phyloP scores from a whole-genome alignment of 2,888 invertebrate species.

The Cylindroiulus punctatus region DNA sequence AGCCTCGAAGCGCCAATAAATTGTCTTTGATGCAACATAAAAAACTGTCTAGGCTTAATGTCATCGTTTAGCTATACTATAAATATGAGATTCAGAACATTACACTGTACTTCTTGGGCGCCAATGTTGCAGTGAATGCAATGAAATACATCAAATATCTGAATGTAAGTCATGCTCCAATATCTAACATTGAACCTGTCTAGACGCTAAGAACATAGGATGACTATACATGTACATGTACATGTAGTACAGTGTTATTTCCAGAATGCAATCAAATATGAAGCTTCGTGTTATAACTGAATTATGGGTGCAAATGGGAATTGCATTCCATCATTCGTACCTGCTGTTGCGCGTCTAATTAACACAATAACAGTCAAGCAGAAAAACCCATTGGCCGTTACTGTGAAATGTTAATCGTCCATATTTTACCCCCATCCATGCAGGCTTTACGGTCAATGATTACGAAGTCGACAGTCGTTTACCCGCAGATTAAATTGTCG shows the following conservation, averaged over 20 bases:
- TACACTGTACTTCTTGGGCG: not conserved
- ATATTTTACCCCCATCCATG: not conserved
- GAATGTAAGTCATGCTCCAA: too few relatives aligned
- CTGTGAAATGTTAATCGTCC: not conserved
- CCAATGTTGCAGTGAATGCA: not conserved
- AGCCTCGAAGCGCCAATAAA: too few relatives aligned
- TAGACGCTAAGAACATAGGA: too few relatives aligned
- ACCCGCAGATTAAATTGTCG: not conserved
- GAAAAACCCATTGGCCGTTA: not conserved
- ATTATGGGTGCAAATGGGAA: not conserved
- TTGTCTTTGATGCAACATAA: too few relatives aligned
- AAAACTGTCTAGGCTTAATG: too few relatives aligned
- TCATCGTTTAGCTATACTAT: too few relatives aligned
- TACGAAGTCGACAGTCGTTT: not conserved
- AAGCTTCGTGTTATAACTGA: not conserved
- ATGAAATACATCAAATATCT: too few relatives aligned
- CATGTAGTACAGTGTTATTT: not conserved
- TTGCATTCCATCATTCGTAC: not conserved
- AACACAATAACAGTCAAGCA: not conserved
- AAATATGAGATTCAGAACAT: too few relatives aligned
- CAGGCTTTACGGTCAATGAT: slow-evolving; percentile 1
- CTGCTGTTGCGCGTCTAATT: not conserved
- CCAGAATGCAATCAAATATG: not conserved
- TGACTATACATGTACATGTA: too few relatives aligned
- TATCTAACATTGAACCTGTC: too few relatives aligned